These are phyloP conservation scores for Anthonomus grandis DNA, from an alignment of 1,140 invertebrate species.

Conservation along the genomic window DNA sequence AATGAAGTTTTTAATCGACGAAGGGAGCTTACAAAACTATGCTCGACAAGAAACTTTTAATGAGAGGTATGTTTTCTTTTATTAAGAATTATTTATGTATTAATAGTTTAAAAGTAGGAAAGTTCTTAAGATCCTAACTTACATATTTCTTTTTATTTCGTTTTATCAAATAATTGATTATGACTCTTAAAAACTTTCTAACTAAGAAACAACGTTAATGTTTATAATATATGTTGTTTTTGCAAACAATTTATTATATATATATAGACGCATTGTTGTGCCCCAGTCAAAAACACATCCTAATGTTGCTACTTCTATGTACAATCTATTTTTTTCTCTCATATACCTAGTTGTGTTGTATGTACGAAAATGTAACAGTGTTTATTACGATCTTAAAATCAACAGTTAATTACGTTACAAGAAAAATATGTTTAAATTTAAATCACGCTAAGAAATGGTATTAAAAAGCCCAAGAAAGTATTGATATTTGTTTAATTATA, in stretches of 20 bases:
- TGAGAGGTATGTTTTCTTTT: constrained; percentile 76
- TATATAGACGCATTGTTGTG: constrained; percentile 70
- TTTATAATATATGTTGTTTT: constrained; percentile 22
- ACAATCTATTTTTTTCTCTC: constrained; percentile 9
- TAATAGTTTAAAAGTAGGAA: background rate
- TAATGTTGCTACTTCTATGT: constrained; percentile 36
- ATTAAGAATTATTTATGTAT: background rate
- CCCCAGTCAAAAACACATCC: constrained; percentile 56
- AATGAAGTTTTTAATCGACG: constrained; percentile 97
- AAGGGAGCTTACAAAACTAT: constrained; percentile 95
- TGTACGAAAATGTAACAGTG: background rate
- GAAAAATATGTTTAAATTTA: constrained; percentile 1
- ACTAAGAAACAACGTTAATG: constrained; percentile 9
- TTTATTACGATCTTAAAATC: constrained; percentile 17
- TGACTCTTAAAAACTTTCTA: constrained; percentile 1
- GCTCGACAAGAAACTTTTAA: constrained; percentile 92
- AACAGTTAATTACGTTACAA: constrained; percentile 1
- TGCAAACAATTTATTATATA: constrained; percentile 39
- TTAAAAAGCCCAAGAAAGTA: too few species aligned
- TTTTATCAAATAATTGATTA: too few species aligned
- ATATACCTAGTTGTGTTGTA: background rate
- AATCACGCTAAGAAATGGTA: background rate
- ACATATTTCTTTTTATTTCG: too few species aligned
- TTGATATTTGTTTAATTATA: too few species aligned
- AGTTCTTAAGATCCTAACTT: too few species aligned